Evolutionary conservation across 2,888 invertebrate genomes (phyloP).

Genomic region (Nyleta sp.): DNA sequence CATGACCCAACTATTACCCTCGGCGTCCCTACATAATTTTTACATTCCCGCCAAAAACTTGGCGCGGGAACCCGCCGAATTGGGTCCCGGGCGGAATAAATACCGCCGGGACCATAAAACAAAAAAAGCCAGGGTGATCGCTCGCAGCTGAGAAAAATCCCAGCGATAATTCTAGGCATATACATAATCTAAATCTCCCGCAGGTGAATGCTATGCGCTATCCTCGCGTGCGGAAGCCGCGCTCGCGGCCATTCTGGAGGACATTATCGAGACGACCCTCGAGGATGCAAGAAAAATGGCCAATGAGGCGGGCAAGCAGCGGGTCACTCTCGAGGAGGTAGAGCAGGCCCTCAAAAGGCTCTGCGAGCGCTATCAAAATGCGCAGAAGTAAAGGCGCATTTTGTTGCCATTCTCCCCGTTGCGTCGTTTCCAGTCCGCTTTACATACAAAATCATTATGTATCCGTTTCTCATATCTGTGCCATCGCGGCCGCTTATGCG

Average conservation of each 20-base stretch:
- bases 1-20: too few relatives aligned
- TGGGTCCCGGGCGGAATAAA: too few relatives aligned
- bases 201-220: constrained; percentile 73
- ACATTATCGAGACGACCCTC: constrained; percentile 78
- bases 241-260: constrained; percentile 76
- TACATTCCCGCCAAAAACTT: too few relatives aligned
- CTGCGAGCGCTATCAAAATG: constrained; percentile 71
- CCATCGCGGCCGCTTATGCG: constrained; percentile 37
- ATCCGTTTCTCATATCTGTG: constrained; percentile 36
- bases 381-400: constrained; percentile 4
- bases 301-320: constrained; percentile 73
- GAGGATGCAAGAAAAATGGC: constrained; percentile 77
- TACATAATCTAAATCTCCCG: constrained; percentile 63
- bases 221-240: constrained; percentile 75
- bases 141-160: constrained; percentile 39
- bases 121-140: constrained; percentile 26
- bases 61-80: too few relatives aligned
- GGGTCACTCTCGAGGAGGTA: constrained; percentile 75
- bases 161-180: constrained; percentile 46
- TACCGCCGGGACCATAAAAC: background rate
- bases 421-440: constrained; percentile 9
- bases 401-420: constrained; percentile 14
- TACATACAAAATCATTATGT: constrained; percentile 47
- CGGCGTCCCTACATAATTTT: too few relatives aligned
- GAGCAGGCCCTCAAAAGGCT: constrained; percentile 77